phyloP scores from a whole-genome alignment of 2,888 invertebrate genomes.

The Pollenia labialis region DNA sequence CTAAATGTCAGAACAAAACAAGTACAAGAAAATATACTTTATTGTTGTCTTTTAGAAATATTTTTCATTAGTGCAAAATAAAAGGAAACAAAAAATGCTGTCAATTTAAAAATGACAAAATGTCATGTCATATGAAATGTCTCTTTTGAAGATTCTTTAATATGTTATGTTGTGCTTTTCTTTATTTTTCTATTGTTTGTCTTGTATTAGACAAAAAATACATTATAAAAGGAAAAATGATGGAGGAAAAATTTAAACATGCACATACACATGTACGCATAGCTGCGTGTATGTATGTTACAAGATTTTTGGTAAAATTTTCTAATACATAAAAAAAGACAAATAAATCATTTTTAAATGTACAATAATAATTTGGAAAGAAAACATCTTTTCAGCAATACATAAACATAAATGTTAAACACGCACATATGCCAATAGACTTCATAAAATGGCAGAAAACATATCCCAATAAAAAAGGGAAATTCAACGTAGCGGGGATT shows the following conservation, averaged over 20 bases:
- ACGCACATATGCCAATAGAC: not conserved
- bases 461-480: too few species aligned
- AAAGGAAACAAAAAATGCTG: slow-evolving; percentile 12
- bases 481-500: too few species aligned
- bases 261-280: too few species aligned
- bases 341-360: slow-evolving; percentile 54
- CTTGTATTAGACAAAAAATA: not conserved
- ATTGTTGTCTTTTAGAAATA: not conserved
- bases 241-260: slow-evolving; percentile 12
- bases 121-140: slow-evolving; percentile 44
- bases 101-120: slow-evolving; percentile 51
- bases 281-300: not conserved
- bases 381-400: slow-evolving; percentile 39
- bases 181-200: not conserved
- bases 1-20: slow-evolving; percentile 3
- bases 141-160: slow-evolving; percentile 5
- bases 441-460: not conserved
- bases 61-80: not conserved
- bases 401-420: slow-evolving; percentile 28
- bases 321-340: not conserved
- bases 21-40: not conserved
- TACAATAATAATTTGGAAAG: not conserved
- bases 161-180: not conserved
- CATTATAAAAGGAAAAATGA: not conserved
- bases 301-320: not conserved